These are phyloP conservation scores for fruit fly (Drosophila melanogaster) DNA, from an alignment of 1,140 invertebrate genomes.

Conservation along the genomic window Release_6_plus_ISO1_MT NT_033779.5:5143001-5143500, in stretches of 20 bases:
- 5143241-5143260: conserved; percentile 90
- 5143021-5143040: conserved; percentile 89
- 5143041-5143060: conserved; percentile 89
- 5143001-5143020: conserved; percentile 89
- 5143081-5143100: conserved; percentile 91
- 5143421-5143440: conserved; percentile 91
- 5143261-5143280: conserved; percentile 91
- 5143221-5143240: conserved; percentile 89
- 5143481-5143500: conserved; percentile 93
- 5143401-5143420: conserved; percentile 91
- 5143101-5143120: conserved; percentile 91
- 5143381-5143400: conserved; percentile 89
- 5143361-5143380: conserved; percentile 91
- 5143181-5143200: conserved; percentile 94
- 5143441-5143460: conserved; percentile 92
- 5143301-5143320: conserved; percentile 92
- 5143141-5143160: conserved; percentile 91
- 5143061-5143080: conserved; percentile 90
- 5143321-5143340: conserved; percentile 91
- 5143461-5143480: conserved; percentile 92
- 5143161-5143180: conserved; percentile 91
- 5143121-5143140: conserved; percentile 96
- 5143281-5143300: conserved; percentile 93
- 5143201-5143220: conserved; percentile 91
- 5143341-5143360: conserved; percentile 89